Evolutionary conservation across 92 coral and sea anemone genomes (phyloP).

Genomic region (Parazoanthus atlanticus): DNA sequence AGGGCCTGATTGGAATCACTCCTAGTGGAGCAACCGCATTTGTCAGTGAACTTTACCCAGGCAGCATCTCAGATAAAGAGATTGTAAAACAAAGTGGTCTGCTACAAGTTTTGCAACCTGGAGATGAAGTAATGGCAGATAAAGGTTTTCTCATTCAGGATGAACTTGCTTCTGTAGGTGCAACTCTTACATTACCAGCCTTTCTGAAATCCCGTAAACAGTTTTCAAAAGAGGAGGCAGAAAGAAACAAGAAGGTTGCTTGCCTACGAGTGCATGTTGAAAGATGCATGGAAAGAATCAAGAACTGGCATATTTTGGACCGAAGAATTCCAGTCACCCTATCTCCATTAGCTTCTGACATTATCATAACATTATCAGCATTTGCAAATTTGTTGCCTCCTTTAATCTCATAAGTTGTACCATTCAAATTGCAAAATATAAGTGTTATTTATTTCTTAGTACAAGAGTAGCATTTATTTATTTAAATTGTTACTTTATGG

Average conservation of each 20-base stretch:
- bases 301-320: slow-evolving; percentile 39
- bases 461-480: too few species aligned
- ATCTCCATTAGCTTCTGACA: slow-evolving; percentile 35
- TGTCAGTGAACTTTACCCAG: slow-evolving; percentile 58
- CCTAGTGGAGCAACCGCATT: slow-evolving; percentile 61
- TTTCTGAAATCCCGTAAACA: slow-evolving; percentile 25
- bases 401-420: too few species aligned
- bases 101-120: slow-evolving; percentile 34
- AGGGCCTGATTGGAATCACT: slow-evolving; percentile 60
- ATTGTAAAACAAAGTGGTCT: slow-evolving; percentile 49
- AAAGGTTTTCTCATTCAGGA: neutral
- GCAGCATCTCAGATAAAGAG: slow-evolving; percentile 64
- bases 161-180: slow-evolving; percentile 36
- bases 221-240: slow-evolving; percentile 39
- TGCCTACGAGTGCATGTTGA: slow-evolving; percentile 38
- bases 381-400: too few species aligned
- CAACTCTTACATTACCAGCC: slow-evolving; percentile 34
- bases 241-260: slow-evolving; percentile 39
- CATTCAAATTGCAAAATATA: too few species aligned
- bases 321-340: slow-evolving; percentile 37
- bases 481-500: too few species aligned
- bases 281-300: slow-evolving; percentile 45
- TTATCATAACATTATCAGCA: slow-evolving; percentile 1
- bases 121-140: slow-evolving; percentile 47
- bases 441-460: too few species aligned